Percentiles rank a stretch among this genome's conserved stretches.
phyloP scores from a whole-genome alignment of 1,140 invertebrate genomes.

The Drosophila leontia region DNA sequence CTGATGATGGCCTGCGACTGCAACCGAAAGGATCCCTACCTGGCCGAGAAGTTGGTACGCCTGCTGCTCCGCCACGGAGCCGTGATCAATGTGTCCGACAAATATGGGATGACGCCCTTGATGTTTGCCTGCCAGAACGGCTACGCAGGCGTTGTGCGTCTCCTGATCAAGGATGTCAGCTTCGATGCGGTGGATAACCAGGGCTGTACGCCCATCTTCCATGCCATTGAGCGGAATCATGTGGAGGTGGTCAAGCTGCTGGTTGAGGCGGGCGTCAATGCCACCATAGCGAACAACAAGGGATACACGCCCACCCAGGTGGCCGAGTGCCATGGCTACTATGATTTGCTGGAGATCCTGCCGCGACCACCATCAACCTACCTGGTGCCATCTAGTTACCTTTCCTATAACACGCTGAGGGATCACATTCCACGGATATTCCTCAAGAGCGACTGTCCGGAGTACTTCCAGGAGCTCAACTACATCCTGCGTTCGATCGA shows the following conservation, averaged over 20 bases:
- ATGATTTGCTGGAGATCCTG: constrained; percentile 84
- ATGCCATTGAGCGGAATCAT: constrained; percentile 85
- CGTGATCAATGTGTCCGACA: constrained; percentile 83
- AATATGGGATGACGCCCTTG: constrained; percentile 85
- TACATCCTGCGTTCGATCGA: constrained; percentile 81
- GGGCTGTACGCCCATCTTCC: constrained; percentile 85
- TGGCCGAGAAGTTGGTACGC: constrained; percentile 62
- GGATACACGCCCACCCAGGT: constrained; percentile 85
- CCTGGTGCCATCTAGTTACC: constrained; percentile 55
- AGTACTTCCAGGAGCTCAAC: constrained; percentile 85
- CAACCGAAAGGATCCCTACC: constrained; percentile 21
- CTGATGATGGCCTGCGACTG: constrained; percentile 70
- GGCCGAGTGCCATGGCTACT: constrained; percentile 83
- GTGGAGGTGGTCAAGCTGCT: constrained; percentile 84
- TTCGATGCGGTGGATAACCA: constrained; percentile 85
- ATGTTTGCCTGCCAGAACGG: constrained; percentile 86
- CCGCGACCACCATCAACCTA: constrained; percentile 66
- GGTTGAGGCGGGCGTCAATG: constrained; percentile 79
- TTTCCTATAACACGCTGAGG: constrained; percentile 64
- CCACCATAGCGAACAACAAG: constrained; percentile 80
- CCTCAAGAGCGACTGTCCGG: constrained; percentile 80
- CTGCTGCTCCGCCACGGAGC: constrained; percentile 63
- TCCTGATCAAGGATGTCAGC: constrained; percentile 82
- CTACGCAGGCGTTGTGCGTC: constrained; percentile 77
- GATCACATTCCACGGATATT: constrained; percentile 82